Conservation (phyloP, 2,797 vertebrate species). For the Pseudomugil tenellus region DNA sequence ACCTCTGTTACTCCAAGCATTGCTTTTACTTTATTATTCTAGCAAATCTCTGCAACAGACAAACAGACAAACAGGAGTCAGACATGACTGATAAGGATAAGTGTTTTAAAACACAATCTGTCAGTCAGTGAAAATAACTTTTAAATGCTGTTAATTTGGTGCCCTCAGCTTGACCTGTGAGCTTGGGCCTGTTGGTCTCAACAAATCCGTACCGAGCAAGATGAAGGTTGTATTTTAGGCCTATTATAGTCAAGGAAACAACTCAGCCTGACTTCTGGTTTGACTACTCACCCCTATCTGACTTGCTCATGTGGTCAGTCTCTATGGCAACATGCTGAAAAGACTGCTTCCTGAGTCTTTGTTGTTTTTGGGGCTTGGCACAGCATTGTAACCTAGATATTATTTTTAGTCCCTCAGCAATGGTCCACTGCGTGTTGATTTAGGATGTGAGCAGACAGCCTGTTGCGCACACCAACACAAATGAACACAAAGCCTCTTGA, state of each 20-base stretch:
- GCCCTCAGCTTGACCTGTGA: slow-evolving; percentile 59
- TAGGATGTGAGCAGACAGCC: slow-evolving; percentile 65
- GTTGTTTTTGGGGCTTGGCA: slow-evolving; percentile 76
- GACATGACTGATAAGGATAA: slow-evolving; percentile 30
- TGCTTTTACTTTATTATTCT: slow-evolving; percentile 48
- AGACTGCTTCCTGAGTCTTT: slow-evolving; percentile 75
- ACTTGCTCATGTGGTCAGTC: slow-evolving; percentile 72
- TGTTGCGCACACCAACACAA: slow-evolving; percentile 9
- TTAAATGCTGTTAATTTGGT: slow-evolving; percentile 15
- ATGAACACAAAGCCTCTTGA: slow-evolving; percentile 9
- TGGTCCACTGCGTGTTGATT: slow-evolving; percentile 64
- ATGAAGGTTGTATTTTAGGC: slow-evolving; percentile 76
- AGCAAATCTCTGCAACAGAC: slow-evolving; percentile 48
- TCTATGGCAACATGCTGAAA: slow-evolving; percentile 67
- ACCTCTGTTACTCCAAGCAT: slow-evolving; percentile 51
- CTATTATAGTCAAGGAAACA: slow-evolving; percentile 76
- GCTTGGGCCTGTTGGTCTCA: slow-evolving; percentile 61
- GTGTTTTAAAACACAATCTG: slow-evolving; percentile 23
- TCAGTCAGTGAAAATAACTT: slow-evolving; percentile 8
- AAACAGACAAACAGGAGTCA: slow-evolving; percentile 47
- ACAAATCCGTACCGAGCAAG: slow-evolving; percentile 71
- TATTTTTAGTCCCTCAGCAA: slow-evolving; percentile 79
- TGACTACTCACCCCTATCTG: slow-evolving; percentile 77
- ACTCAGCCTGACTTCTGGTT: slow-evolving; percentile 66
- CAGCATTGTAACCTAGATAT: slow-evolving; percentile 79